A percentile compares a stretch with the other conserved stretches of the same genome.
Evolutionary conservation across 2,113 vertebrate species (phyloP).

Genomic region (Cyphomyrus discorhynchus): DNA sequence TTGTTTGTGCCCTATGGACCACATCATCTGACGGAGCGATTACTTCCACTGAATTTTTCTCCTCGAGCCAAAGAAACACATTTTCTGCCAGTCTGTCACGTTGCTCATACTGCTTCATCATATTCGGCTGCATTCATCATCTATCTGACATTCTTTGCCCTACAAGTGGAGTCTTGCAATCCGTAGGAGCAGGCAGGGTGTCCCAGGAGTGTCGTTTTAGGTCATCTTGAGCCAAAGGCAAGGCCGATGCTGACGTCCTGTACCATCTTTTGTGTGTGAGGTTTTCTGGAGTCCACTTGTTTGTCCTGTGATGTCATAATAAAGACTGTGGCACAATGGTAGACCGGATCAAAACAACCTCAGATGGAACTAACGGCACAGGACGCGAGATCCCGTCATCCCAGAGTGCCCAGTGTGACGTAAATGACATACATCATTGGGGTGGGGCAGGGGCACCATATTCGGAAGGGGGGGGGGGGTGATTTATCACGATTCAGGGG

Average conservation of each 20-base stretch:
- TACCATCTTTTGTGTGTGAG: not conserved
- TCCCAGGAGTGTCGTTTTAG: not conserved
- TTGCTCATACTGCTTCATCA: not conserved
- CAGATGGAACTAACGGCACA: not conserved
- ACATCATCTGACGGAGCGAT: not conserved
- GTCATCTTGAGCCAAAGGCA: not conserved
- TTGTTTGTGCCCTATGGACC: not conserved
- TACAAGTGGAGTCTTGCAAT: not conserved
- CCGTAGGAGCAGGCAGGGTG: not conserved
- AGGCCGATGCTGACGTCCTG: not conserved
- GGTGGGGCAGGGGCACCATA: not conserved
- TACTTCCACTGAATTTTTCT: not conserved
- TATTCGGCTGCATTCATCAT: constrained; percentile 6
- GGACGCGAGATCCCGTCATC: not conserved
- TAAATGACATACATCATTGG: not conserved
- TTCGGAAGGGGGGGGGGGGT: not conserved
- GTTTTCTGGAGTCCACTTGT: not conserved
- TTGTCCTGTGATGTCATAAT: not conserved
- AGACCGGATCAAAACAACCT: not conserved
- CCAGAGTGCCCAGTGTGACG: not conserved
- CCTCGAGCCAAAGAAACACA: not conserved
- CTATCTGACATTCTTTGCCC: not conserved
- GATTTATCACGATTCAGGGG: not conserved
- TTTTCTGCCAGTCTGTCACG: not conserved
- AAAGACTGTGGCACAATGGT: not conserved